A percentile compares a stretch with the other conserved stretches of the same genome.
Evolutionary conservation across 2,797 vertebrate genomes (phyloP).

Genomic region (Amniataba percoides): DNA sequence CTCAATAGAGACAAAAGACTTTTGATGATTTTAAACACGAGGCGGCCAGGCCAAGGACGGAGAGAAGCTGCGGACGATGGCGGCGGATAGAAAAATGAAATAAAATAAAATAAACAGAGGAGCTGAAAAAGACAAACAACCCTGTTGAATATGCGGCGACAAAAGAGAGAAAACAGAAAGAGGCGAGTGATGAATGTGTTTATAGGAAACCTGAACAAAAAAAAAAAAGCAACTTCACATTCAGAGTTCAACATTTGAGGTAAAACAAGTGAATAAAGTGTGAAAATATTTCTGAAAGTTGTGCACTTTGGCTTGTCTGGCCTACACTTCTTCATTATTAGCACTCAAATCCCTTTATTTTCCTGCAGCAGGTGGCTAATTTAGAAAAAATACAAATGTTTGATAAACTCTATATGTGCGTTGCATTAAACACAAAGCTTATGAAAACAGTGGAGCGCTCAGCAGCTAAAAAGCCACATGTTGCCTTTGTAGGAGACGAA

Average conservation of each 20-base stretch:
- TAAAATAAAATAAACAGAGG: too few species aligned
- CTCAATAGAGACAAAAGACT: slow-evolving; percentile 48
- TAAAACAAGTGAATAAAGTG: too few species aligned
- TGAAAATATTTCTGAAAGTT: background rate
- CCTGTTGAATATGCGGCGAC: background rate
- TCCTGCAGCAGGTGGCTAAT: too few species aligned
- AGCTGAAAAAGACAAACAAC: background rate
- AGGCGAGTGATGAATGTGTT: background rate
- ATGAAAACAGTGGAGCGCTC: background rate
- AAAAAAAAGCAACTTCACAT: background rate
- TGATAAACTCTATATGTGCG: background rate
- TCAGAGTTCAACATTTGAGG: background rate
- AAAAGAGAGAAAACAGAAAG: background rate
- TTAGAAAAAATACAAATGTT: too few species aligned
- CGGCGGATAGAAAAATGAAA: background rate
- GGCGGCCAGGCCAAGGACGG: background rate
- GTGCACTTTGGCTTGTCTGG: background rate
- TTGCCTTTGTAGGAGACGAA: too few species aligned
- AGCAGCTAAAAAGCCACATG: too few species aligned
- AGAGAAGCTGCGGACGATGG: background rate
- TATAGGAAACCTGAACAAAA: too few species aligned
- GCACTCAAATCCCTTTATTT: too few species aligned
- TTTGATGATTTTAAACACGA: slow-evolving; percentile 52
- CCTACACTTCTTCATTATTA: too few species aligned
- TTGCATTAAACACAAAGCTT: background rate